These are phyloP conservation scores for Prionace glauca DNA, from an alignment of 2,797 vertebrate genomes.

Conservation along the genomic window DNA sequence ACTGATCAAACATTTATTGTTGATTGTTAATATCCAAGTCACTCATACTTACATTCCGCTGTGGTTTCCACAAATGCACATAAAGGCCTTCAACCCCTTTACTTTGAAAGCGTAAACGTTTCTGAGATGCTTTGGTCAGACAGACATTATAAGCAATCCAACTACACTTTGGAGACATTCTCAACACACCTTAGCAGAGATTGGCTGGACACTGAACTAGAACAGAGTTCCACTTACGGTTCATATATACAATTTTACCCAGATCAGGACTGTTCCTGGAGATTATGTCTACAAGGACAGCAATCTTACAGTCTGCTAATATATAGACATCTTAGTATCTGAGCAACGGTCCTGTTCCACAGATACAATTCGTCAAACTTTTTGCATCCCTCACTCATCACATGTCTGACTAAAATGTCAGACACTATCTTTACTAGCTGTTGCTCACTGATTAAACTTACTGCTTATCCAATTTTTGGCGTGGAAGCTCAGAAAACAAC, in stretches of 20 bases:
- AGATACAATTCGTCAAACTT: not conserved
- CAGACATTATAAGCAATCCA: not conserved
- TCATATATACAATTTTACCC: not conserved
- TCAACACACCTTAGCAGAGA: not conserved
- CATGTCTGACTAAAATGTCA: not conserved
- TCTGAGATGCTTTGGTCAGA: not conserved
- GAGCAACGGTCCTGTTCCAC: not conserved
- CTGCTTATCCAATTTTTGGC: not conserved
- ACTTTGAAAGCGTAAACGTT: not conserved
- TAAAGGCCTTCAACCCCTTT: not conserved
- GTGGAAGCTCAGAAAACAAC: not conserved
- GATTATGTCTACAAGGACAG: not conserved
- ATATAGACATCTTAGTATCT: not conserved
- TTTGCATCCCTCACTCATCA: not conserved
- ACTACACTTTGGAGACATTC: not conserved
- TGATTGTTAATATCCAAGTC: not conserved
- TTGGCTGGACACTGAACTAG: slow-evolving; percentile 11
- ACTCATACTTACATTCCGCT: not conserved
- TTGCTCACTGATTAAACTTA: not conserved
- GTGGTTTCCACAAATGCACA: not conserved
- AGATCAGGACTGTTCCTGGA: not conserved
- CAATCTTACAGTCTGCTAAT: not conserved
- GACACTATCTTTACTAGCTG: not conserved
- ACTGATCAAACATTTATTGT: not conserved
- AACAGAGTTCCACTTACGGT: not conserved